Evolutionary conservation across 37 sponge, comb jelly and placozoan genomes (phyloP), one percentile per base, ranked within the genome.

Genomic region (Agelas oroides): DNA sequence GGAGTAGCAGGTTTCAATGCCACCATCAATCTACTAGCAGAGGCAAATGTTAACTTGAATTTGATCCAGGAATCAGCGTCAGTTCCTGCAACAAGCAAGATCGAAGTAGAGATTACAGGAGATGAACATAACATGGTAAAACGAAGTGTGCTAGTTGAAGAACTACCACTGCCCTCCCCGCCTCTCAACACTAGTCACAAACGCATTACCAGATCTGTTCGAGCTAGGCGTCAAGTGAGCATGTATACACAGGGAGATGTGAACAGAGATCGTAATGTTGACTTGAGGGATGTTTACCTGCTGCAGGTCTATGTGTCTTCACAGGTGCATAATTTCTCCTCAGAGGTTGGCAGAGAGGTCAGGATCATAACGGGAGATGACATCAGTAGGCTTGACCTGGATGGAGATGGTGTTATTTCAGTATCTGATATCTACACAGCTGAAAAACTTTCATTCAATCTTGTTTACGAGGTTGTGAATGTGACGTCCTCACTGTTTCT

Each of bases 251-350:
- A 12, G 15, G 94, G 84, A 2, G 94, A 93, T 70, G 40, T 76
- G 17, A 94, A 90, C 41, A 71, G 82, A 0, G 95, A 94, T 60
- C 63, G 91, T 65, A 18, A 13, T 6, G 79, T 87, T 33, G 95
- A 94, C 33, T 68, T 90, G 33, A 82, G 88, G 40, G 95, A 94
- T 65, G 61, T 65, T 19, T 76, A 78, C 56, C 40, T 66, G 0
- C 65, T 91, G 8, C 91, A 85, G 40, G 62, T 35, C 23, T 94
- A 91, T 58, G 25, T 78, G 34, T 54, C 84, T 52, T 77, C 69
- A 21, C 63, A 59, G 41, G 77, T 79, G 27, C 61, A 62, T 36
- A 74, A 87, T 54, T 94, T 94, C 73, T 56, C 59, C 1, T 68
- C 88, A 2, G 31, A 27, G 5, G 13, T 30, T 8, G 92, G 84